Evolutionary conservation across 2,888 invertebrate genomes (phyloP).

Genomic region (Helobdella robusta): DNA sequence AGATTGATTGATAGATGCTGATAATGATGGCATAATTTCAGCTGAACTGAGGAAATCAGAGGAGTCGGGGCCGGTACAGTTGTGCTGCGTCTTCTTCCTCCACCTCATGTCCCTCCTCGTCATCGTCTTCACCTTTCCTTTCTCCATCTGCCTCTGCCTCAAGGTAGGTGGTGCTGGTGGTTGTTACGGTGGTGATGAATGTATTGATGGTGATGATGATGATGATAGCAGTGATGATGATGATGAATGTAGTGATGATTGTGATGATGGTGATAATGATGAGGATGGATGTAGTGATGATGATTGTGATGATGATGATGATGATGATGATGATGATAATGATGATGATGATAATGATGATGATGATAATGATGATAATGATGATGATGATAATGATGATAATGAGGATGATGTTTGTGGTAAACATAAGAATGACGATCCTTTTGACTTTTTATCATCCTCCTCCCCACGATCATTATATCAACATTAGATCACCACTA

Average conservation of each 20-base stretch:
- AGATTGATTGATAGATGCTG: no score
- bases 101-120: constrained; percentile 34
- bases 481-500: no score
- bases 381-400: constrained; percentile 12
- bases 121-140: constrained; percentile 42
- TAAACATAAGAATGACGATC: constrained; percentile 13
- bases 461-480: neutral
- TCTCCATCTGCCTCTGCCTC: constrained; percentile 39
- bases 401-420: constrained; percentile 17
- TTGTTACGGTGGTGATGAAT: no score
- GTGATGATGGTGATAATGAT: no score
- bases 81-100: constrained; percentile 31
- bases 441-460: no score
- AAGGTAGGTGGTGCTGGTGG: constrained; percentile 28
- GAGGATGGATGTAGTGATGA: constrained; percentile 15
- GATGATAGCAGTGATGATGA: neutral
- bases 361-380: constrained; percentile 27
- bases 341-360: constrained; percentile 26
- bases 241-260: no score
- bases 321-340: constrained; percentile 15
- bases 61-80: constrained; percentile 16
- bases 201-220: neutral
- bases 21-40: no score
- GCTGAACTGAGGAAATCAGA: neutral
- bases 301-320: constrained; percentile 18